Evolutionary conservation across 2,888 invertebrate genomes (phyloP), one percentile per base, ranked within the genome.

Genomic region (Mesochorus sp.): DNA sequence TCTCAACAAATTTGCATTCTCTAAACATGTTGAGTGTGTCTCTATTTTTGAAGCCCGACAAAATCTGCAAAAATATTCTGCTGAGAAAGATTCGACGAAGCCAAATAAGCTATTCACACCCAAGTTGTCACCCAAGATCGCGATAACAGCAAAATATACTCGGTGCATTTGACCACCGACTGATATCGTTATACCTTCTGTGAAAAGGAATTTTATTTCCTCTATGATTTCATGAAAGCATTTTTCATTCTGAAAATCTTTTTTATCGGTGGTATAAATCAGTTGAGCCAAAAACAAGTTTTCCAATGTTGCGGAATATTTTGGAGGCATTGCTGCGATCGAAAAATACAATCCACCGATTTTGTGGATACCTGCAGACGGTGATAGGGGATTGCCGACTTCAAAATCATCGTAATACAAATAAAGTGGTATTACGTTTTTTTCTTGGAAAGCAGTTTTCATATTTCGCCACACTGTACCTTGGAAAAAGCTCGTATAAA

Each of bases 11-110:
- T 19, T 3, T 72, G 21, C 10, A 39, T 80, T 55, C 81, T 82
- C 80, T 12, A 39, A 19, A 28, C 26, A 55, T 55, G 73, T 47
- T 19, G 4, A 67, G 51, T 75, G 53, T 19, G 77, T 76, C 44
- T 80, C 79, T 24, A 72, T 39, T 53, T 76, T 79, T 31, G 57
- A 31, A 21, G 57, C 59, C 79, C 67, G 80, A 81, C 85, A 86
- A 67, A 86, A 80, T 53, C 88, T 74, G 64, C 86, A 87, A 72
- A 66, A 85, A 68, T 61, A 75, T 21, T 72, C 37, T 0, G 75
- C 66, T 28, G 34, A 17, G 12, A 80, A 80, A 49, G 72, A 71
- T 47, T 75, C 76, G 8, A 51, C 53, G 24, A 68, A 80, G 2
- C 73, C 78, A 3, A 70, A 24, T 10, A 76, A 10, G 12, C 53